phyloP scores from a whole-genome alignment of 1,140 invertebrate genomes.

The Chrysomallon squamiferum region DNA sequence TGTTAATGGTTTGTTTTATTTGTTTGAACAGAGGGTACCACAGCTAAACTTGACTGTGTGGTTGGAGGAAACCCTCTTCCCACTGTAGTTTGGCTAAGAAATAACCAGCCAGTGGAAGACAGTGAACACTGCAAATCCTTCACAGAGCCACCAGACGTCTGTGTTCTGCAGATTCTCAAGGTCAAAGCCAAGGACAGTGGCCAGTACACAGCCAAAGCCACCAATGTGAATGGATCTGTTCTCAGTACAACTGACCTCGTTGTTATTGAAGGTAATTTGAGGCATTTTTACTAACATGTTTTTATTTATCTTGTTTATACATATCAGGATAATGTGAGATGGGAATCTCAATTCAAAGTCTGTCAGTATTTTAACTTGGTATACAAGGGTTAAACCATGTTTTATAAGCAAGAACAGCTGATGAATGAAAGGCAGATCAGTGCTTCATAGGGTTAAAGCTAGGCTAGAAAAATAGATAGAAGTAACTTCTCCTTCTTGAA shows the following conservation, averaged over 20 bases:
- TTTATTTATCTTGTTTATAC: neutral
- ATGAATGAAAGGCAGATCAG: no score
- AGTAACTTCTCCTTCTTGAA: no score
- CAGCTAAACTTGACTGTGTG: conserved; percentile 48
- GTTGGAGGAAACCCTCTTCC: conserved; percentile 60
- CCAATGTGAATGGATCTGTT: conserved; percentile 83
- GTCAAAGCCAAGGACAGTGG: conserved; percentile 93
- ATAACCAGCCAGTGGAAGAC: conserved; percentile 83
- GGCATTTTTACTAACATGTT: neutral
- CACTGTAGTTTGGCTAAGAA: conserved; percentile 71
- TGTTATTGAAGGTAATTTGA: conserved; percentile 45
- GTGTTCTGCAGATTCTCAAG: conserved; percentile 91
- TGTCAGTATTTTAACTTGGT: neutral
- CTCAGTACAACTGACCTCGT: conserved; percentile 71
- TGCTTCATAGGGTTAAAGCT: no score
- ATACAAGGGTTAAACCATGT: no score
- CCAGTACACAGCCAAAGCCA: conserved; percentile 92
- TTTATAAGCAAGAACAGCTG: no score
- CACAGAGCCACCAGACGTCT: conserved; percentile 90
- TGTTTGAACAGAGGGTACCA: conserved; percentile 50
- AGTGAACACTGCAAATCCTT: conserved; percentile 73
- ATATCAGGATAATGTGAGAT: neutral
- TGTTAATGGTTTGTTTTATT: no score
- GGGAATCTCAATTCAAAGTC: neutral
- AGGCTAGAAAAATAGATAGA: no score